Evolutionary conservation across 1,140 invertebrate species (phyloP).

Genomic region (Myzus persicae): DNA sequence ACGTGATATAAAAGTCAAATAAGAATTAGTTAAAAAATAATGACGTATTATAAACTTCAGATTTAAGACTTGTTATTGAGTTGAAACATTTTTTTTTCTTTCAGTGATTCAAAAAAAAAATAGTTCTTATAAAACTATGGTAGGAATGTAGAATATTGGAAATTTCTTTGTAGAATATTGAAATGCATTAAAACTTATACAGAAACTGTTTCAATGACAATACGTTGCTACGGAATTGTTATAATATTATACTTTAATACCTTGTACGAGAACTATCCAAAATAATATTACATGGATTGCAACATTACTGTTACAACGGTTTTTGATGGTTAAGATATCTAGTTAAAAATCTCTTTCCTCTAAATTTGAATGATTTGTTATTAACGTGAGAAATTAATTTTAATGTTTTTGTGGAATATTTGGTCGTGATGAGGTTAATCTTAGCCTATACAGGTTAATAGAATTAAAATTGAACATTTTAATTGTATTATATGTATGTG

Average conservation of each 20-base stretch:
- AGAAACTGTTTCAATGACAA: background rate
- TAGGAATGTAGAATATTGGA: background rate
- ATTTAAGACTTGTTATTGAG: background rate
- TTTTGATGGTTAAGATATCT: background rate
- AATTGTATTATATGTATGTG: too few relatives aligned
- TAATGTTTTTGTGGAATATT: too few relatives aligned
- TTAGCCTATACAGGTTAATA: background rate
- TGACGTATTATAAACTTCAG: background rate
- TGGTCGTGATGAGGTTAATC: background rate
- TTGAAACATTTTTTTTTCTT: background rate
- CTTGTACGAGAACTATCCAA: rapidly evolving
- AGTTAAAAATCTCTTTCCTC: background rate
- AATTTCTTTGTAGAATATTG: background rate
- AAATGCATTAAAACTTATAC: background rate
- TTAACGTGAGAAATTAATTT: background rate
- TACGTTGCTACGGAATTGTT: background rate
- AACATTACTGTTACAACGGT: background rate
- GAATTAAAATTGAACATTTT: too few relatives aligned
- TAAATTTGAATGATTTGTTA: background rate
- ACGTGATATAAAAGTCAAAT: conserved; percentile 3
- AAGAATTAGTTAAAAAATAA: conserved; percentile 15
- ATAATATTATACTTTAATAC: background rate
- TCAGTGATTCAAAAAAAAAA: background rate
- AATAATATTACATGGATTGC: background rate
- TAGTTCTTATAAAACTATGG: background rate